Conservation (phyloP, 2,797 vertebrate species). For the Sebastes steindachneri region DNA sequence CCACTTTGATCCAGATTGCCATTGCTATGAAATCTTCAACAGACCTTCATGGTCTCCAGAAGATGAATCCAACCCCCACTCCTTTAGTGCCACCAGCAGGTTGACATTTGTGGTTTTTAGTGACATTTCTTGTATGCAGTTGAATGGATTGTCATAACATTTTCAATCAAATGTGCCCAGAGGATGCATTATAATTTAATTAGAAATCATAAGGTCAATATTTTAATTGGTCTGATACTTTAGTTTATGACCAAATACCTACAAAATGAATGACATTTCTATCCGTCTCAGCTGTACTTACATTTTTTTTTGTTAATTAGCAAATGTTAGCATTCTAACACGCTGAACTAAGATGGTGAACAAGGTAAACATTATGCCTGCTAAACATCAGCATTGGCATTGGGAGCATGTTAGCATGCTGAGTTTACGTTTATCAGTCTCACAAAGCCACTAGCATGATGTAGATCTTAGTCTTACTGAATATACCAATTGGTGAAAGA, state of each 20-base stretch:
- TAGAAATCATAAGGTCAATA: not conserved
- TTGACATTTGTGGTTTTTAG: no score
- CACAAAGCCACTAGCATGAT: not conserved
- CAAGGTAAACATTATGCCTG: no score
- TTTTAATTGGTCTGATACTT: not conserved
- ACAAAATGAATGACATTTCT: not conserved
- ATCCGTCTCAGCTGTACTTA: not conserved
- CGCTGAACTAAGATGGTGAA: no score
- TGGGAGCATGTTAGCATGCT: not conserved
- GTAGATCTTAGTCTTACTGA: no score
- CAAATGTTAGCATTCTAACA: no score
- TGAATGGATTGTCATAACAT: not conserved
- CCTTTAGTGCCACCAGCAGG: no score
- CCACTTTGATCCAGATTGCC: not conserved
- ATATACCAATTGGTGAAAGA: not conserved
- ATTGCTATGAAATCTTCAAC: no score
- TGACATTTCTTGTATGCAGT: rapidly evolving
- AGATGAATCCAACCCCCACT: no score
- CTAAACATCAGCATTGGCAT: not conserved
- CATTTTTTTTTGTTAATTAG: no score
- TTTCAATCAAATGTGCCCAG: not conserved
- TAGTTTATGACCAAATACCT: not conserved
- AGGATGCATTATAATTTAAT: not conserved
- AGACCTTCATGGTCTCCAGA: not conserved
- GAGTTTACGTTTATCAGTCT: not conserved